phyloP scores from a whole-genome alignment of 1,140 invertebrate genomes.

The Limonius californicus region DNA sequence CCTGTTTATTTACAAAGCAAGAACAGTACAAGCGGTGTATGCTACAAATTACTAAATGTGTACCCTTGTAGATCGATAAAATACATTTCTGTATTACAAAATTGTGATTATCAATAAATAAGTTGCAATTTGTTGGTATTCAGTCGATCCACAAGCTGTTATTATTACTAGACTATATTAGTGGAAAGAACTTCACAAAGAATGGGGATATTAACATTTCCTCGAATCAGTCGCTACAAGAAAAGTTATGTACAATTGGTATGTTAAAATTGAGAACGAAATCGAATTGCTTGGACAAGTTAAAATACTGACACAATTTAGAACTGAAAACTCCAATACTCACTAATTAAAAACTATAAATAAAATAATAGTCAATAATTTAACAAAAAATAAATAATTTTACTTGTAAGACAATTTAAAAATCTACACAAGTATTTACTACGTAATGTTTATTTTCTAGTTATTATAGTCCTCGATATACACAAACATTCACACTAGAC shows the following conservation, averaged over 20 bases:
- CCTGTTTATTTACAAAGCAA: slow-evolving; percentile 27
- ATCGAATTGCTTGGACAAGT: too few species aligned
- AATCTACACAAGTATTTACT: slow-evolving; percentile 5
- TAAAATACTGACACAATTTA: too few species aligned
- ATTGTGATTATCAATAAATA: slow-evolving; percentile 7
- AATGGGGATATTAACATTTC: not conserved
- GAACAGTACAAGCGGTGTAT: slow-evolving; percentile 26
- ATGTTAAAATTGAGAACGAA: too few species aligned
- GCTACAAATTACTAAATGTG: slow-evolving; percentile 25
- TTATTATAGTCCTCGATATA: slow-evolving; percentile 5
- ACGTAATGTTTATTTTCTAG: not conserved
- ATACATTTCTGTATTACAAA: slow-evolving; percentile 3
- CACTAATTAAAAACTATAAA: too few species aligned
- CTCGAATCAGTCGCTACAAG: slow-evolving; percentile 1
- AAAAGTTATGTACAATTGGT: not conserved
- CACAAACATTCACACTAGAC: slow-evolving; percentile 5
- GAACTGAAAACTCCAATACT: too few species aligned
- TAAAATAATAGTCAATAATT: too few species aligned
- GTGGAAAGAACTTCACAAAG: slow-evolving; percentile 5
- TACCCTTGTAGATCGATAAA: slow-evolving; percentile 16
- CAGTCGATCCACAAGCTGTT: not conserved
- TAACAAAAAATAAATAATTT: not conserved
- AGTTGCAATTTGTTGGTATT: not conserved
- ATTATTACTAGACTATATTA: not conserved
- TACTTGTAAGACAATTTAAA: not conserved